A percentile compares a stretch with the other conserved stretches of the same genome.
Evolutionary conservation across 2,113 vertebrate species (phyloP).

Genomic region (Lates calcarifer): DNA sequence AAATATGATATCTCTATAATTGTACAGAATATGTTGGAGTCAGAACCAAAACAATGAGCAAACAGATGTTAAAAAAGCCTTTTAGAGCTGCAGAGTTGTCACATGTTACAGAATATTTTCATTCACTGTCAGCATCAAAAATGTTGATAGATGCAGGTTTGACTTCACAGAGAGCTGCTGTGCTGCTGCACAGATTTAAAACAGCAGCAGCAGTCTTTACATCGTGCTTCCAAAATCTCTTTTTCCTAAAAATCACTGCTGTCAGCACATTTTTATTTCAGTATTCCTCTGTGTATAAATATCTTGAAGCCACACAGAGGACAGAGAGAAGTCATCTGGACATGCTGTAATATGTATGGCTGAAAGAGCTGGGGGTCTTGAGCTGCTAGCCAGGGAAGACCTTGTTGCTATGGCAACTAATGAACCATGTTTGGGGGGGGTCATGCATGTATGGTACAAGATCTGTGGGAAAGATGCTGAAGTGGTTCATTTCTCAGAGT

Average conservation of each 20-base stretch:
- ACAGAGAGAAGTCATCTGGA: conserved; percentile 27
- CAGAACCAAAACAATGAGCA: too few relatives aligned
- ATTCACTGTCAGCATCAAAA: too few relatives aligned
- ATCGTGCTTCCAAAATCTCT: background rate
- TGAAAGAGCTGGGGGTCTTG: conserved; percentile 41
- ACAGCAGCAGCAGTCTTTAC: too few relatives aligned
- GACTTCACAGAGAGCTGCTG: background rate
- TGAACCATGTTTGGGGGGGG: conserved; percentile 39
- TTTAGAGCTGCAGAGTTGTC: background rate
- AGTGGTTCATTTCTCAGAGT: background rate
- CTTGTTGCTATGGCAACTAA: conserved; percentile 70
- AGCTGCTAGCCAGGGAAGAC: conserved; percentile 44
- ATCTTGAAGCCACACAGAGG: background rate
- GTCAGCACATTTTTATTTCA: conserved; percentile 17
- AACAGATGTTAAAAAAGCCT: too few relatives aligned
- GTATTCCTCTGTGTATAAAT: conserved; percentile 1
- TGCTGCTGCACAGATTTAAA: too few relatives aligned
- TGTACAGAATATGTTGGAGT: too few relatives aligned
- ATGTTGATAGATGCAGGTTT: background rate
- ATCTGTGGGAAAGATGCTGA: conserved; percentile 35
- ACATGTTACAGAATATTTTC: too few relatives aligned
- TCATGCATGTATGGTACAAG: conserved; percentile 12
- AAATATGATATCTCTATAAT: too few relatives aligned
- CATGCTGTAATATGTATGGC: background rate
- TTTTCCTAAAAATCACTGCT: conserved; percentile 11